Percentiles rank a stretch among this genome's conserved stretches.
Evolutionary conservation across 2,113 vertebrate genomes (phyloP).

Genomic region (Eupsittula cactorum): DNA sequence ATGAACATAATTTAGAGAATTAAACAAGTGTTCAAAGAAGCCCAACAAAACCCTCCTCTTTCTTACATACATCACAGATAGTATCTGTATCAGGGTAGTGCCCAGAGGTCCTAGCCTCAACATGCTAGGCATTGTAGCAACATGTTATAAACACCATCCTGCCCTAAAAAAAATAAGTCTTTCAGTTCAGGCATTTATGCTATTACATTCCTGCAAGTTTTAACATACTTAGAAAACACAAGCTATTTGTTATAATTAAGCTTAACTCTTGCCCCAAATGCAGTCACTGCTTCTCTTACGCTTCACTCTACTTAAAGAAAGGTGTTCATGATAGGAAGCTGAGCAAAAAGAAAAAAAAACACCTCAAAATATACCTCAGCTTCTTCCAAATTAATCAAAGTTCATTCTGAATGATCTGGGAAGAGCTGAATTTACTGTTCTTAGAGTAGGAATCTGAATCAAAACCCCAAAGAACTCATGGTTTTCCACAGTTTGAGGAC

Average conservation of each 20-base stretch:
- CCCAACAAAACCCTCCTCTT: background rate
- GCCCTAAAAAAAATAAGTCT: background rate
- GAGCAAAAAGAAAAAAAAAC: background rate
- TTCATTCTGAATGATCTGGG: background rate
- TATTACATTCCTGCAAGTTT: slow-evolving; percentile 12
- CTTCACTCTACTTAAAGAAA: background rate
- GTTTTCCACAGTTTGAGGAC: background rate
- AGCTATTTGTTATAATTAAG: background rate
- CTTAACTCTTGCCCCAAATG: slow-evolving; percentile 3
- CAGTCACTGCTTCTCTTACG: background rate
- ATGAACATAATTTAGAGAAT: slow-evolving; percentile 1
- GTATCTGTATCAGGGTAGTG: background rate
- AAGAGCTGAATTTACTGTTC: background rate
- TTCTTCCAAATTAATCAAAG: background rate
- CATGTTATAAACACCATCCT: slow-evolving; percentile 12
- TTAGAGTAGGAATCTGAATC: background rate
- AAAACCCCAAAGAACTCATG: background rate
- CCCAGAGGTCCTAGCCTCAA: background rate
- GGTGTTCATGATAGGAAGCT: background rate
- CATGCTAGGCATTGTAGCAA: background rate
- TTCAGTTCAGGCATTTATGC: background rate
- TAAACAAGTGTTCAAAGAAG: slow-evolving; percentile 4
- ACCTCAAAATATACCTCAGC: background rate
- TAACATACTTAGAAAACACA: slow-evolving; percentile 19
- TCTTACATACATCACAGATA: background rate